Evolutionary conservation across 2,113 vertebrate species (phyloP).

Genomic region (Sapayoa aenigma): DNA sequence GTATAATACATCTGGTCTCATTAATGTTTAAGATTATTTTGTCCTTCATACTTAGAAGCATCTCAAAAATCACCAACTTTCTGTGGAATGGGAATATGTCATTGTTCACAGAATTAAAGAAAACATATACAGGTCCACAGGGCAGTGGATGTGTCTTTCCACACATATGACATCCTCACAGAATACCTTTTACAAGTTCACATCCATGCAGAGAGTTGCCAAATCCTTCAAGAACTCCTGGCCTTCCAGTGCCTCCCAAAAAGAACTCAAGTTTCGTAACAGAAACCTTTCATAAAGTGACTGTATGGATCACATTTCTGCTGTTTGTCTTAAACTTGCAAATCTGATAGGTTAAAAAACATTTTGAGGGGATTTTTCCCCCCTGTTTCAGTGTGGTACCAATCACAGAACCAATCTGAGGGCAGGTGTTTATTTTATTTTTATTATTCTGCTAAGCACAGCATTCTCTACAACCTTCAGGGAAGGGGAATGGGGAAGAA

Average conservation of each 20-base stretch:
- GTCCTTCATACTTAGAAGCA: not conserved
- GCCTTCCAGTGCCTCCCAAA: not conserved
- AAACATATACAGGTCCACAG: not conserved
- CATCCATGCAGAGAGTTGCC: not conserved
- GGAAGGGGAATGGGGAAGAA: conserved; percentile 59
- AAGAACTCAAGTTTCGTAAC: not conserved
- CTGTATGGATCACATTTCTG: not conserved
- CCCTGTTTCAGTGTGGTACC: not conserved
- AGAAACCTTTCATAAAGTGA: not conserved
- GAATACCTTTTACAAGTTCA: not conserved
- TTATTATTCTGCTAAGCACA: conserved; percentile 89
- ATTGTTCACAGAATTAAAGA: not conserved
- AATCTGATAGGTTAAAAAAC: not conserved
- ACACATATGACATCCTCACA: fast-evolving
- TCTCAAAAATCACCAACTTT: fast-evolving
- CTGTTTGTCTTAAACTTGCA: not conserved
- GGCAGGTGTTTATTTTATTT: conserved; percentile 69
- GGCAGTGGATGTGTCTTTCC: not conserved
- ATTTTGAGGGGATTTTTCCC: not conserved
- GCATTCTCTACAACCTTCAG: conserved; percentile 84
- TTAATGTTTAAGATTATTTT: not conserved
- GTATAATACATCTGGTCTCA: not conserved
- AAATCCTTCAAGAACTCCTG: not conserved
- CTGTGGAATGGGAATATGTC: not conserved
- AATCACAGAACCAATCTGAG: conserved; percentile 79